Conservation (phyloP, 2,797 vertebrate genomes). For the Podargus strigoides region DNA sequence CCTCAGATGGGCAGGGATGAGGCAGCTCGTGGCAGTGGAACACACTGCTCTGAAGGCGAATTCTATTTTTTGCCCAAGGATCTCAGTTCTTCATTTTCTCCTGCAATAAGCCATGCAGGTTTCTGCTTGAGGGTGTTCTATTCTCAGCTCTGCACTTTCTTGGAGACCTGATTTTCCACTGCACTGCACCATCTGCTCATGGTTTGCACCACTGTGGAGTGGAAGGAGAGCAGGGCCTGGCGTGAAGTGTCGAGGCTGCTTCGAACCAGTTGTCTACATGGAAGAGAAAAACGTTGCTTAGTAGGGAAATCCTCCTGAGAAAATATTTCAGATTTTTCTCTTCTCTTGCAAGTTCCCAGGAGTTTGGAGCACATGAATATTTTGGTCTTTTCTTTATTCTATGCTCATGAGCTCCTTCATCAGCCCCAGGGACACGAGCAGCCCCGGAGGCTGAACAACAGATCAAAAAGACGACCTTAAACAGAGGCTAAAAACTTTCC, state of each 20-base stretch:
- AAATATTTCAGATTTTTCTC: not conserved
- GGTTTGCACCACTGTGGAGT: not conserved
- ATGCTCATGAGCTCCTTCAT: not conserved
- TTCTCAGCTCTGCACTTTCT: not conserved
- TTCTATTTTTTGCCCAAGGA: slow-evolving; percentile 29
- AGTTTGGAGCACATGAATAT: slow-evolving; percentile 6
- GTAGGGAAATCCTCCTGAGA: not conserved
- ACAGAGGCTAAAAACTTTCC: not conserved
- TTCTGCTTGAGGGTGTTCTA: slow-evolving; percentile 19
- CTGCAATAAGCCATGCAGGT: slow-evolving; percentile 11
- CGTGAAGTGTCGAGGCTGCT: not conserved
- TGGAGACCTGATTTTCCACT: slow-evolving; percentile 35
- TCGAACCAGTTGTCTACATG: not conserved
- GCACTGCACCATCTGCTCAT: slow-evolving; percentile 42
- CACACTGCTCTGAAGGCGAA: not conserved
- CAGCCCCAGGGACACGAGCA: not conserved
- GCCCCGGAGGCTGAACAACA: not conserved
- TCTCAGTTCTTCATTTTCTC: not conserved
- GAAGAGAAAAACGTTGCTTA: not conserved
- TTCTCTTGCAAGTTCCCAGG: not conserved
- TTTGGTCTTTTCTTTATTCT: not conserved
- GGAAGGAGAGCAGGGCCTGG: not conserved
- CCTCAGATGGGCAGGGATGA: not conserved
- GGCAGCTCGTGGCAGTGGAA: not conserved
- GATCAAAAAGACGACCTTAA: slow-evolving; percentile 16